Conservation (phyloP, 2,113 vertebrate species). For the Agapornis roseicollis region DNA sequence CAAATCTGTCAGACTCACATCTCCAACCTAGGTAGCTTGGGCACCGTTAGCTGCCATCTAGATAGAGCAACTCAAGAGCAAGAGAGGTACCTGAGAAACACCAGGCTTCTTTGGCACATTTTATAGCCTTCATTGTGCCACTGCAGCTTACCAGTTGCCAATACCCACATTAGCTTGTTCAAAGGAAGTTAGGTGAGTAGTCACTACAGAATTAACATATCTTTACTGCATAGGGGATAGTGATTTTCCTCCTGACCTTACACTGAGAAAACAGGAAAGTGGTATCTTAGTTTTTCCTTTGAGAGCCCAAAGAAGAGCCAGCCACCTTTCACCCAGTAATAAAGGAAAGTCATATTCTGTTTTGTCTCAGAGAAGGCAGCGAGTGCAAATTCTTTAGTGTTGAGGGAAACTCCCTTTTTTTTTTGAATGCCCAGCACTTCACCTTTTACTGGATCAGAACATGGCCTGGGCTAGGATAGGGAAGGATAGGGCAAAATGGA, state of each 20-base stretch:
- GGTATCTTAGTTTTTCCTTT: neutral
- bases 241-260: neutral
- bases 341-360: neutral
- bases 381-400: neutral
- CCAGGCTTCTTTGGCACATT: neutral
- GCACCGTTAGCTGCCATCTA: neutral
- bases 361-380: neutral
- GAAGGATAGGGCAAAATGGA: neutral
- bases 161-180: neutral
- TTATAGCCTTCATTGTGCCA: neutral
- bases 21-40: neutral
- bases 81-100: neutral
- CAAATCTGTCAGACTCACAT: neutral
- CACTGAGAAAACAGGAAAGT: neutral
- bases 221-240: neutral
- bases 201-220: neutral
- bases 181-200: neutral
- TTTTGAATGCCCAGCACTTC: neutral
- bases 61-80: neutral
- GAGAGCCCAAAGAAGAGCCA: neutral
- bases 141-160: neutral
- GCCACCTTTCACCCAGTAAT: neutral
- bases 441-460: neutral
- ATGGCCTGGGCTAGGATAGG: neutral
- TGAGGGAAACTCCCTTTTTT: fast-evolving